phyloP scores from a whole-genome alignment of 2,888 invertebrate species.

The Drosophila lutescens region DNA sequence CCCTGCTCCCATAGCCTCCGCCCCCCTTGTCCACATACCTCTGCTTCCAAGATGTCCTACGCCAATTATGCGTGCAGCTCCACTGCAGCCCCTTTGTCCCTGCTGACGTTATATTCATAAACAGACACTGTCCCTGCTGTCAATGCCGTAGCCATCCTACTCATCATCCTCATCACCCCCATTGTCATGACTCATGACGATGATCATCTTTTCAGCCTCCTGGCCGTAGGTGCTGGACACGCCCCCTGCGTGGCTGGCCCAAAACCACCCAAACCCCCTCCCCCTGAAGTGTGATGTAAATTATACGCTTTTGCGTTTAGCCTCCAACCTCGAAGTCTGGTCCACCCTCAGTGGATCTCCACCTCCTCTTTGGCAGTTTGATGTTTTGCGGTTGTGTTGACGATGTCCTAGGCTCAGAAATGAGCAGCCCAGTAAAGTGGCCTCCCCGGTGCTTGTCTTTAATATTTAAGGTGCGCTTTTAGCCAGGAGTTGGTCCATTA shows the following conservation, averaged over 20 bases:
- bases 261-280: conserved; percentile 36
- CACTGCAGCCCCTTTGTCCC: conserved; percentile 18
- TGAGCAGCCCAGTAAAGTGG: conserved; percentile 26
- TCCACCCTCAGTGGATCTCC: conserved; percentile 19
- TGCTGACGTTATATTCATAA: conserved; percentile 60
- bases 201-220: conserved; percentile 25
- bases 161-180: conserved; percentile 6
- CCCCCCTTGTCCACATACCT: not conserved
- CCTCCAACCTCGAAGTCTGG: conserved; percentile 58
- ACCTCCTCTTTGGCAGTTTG: conserved; percentile 55
- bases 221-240: conserved; percentile 45
- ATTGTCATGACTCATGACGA: conserved; percentile 15
- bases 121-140: conserved; percentile 55
- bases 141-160: conserved; percentile 37
- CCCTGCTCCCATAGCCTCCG: not conserved
- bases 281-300: conserved; percentile 66
- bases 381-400: conserved; percentile 74
- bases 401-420: conserved; percentile 39
- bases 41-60: conserved; percentile 60
- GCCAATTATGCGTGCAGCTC: conserved; percentile 66
- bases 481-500: conserved; percentile 44
- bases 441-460: conserved; percentile 33
- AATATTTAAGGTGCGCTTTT: conserved; percentile 68
- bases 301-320: conserved; percentile 76
- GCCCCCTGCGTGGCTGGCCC: conserved; percentile 52